phyloP scores from a whole-genome alignment of 2,888 invertebrate species.

The Endotricha flammealis region DNA sequence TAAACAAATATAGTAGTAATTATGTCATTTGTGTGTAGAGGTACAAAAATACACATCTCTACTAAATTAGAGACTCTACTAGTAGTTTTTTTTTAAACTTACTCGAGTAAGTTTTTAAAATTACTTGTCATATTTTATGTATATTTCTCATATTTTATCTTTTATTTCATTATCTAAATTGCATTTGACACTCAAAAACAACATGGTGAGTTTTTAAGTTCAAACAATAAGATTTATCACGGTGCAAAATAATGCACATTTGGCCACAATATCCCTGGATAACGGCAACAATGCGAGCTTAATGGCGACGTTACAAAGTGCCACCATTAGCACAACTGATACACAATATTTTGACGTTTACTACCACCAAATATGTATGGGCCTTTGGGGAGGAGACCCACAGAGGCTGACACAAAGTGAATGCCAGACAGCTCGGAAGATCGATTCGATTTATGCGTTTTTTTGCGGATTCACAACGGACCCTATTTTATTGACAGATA shows the following conservation, averaged over 20 bases:
- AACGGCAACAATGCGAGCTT: conserved; percentile 58
- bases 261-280: conserved; percentile 53
- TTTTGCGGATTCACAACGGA: conserved; percentile 61
- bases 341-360: conserved; percentile 75
- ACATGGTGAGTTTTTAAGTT: conserved; percentile 6
- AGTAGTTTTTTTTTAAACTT: too few relatives aligned
- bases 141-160: too few relatives aligned
- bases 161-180: too few relatives aligned
- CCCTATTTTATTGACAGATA: conserved; percentile 71
- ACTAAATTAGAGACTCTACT: too few relatives aligned
- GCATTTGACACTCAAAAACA: too few relatives aligned
- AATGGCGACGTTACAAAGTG: conserved; percentile 59
- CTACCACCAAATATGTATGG: conserved; percentile 59
- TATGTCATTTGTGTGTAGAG: too few relatives aligned
- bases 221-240: conserved; percentile 15
- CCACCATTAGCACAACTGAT: conserved; percentile 68
- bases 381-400: conserved; percentile 59
- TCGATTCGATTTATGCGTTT: conserved; percentile 76
- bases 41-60: too few relatives aligned
- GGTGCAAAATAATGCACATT: conserved; percentile 44
- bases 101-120: too few relatives aligned
- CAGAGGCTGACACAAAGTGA: conserved; percentile 51
- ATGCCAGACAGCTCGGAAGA: conserved; percentile 65
- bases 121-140: too few relatives aligned
- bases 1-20: too few relatives aligned